Evolutionary conservation across 2,113 vertebrate species (phyloP).

Genomic region (Fregetta grallaria): DNA sequence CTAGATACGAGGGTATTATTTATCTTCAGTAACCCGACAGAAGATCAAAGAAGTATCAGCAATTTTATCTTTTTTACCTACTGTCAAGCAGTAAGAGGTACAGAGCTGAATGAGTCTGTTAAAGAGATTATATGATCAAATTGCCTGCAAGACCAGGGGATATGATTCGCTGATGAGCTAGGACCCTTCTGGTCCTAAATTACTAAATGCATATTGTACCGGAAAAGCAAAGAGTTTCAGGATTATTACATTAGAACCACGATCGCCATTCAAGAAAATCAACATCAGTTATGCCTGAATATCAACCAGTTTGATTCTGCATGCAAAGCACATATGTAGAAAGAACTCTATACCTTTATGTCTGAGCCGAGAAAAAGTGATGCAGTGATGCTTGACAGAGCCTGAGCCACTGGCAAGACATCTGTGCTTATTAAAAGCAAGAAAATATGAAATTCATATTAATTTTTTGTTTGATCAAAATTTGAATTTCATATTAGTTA

Average conservation of each 20-base stretch:
- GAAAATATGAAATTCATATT: constrained; percentile 53
- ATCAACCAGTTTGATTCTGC: neutral
- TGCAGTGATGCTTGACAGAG: constrained; percentile 14
- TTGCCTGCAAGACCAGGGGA: neutral
- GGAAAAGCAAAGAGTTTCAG: neutral
- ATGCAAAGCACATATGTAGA: neutral
- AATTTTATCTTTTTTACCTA: neutral
- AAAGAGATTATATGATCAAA: neutral
- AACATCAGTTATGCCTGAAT: neutral
- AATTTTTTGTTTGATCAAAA: constrained; percentile 60
- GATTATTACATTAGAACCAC: neutral
- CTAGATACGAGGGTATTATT: neutral
- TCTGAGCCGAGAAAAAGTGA: neutral
- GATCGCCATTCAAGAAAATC: neutral
- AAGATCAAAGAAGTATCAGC: neutral
- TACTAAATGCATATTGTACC: neutral
- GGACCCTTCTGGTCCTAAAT: neutral
- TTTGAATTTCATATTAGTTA: constrained; percentile 64
- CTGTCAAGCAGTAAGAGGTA: neutral
- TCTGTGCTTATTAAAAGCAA: constrained; percentile 47
- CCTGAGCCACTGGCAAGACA: constrained; percentile 11
- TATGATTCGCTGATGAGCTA: neutral
- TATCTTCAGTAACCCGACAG: neutral
- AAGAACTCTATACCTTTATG: neutral
- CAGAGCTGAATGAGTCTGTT: neutral